These are phyloP conservation scores for Alauda arvensis DNA, from an alignment of 2,797 vertebrate genomes.

Conservation along the genomic window DNA sequence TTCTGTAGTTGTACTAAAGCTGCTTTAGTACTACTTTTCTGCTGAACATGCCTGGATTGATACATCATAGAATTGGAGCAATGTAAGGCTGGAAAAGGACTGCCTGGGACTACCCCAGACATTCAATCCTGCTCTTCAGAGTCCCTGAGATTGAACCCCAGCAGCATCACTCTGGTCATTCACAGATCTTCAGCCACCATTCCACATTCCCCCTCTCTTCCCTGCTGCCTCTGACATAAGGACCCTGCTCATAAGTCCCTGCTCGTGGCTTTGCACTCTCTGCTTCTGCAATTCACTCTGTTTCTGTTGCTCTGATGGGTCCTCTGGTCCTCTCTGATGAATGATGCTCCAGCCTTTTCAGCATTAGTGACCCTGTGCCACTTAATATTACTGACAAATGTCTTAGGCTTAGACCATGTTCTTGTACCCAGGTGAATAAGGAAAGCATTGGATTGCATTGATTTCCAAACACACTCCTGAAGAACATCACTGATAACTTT, in stretches of 20 bases:
- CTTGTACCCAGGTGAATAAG: not conserved
- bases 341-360: not conserved
- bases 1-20: not conserved
- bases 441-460: not conserved
- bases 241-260: not conserved
- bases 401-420: not conserved
- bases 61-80: not conserved
- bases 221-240: not conserved
- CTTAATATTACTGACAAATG: not conserved
- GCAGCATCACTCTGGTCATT: not conserved
- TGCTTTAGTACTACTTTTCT: not conserved
- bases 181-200: not conserved
- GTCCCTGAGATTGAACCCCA: not conserved
- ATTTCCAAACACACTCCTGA: fast-evolving
- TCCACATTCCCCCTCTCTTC: not conserved
- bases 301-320: not conserved
- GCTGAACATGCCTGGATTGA: not conserved
- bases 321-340: not conserved
- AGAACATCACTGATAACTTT: fast-evolving
- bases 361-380: not conserved
- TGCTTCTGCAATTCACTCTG: not conserved
- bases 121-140: not conserved
- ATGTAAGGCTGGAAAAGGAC: not conserved
- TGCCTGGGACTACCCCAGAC: not conserved
- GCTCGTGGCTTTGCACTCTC: not conserved